phyloP scores from a whole-genome alignment of 92 coral and sea anemone species.

The Micromussa lordhowensis region DNA sequence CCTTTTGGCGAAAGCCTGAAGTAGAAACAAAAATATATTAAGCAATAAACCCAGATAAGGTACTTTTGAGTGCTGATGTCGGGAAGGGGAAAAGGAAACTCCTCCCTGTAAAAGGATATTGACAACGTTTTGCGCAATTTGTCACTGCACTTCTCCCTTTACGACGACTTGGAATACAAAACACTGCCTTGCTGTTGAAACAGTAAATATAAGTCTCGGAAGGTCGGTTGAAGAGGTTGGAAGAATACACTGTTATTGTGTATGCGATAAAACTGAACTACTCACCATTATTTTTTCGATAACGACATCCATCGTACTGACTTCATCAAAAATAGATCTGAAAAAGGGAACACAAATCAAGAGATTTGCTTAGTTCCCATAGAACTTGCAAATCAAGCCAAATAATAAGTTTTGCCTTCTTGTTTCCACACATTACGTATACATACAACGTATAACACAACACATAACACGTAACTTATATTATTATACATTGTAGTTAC shows the following conservation, averaged over 20 bases:
- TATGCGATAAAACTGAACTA: background rate
- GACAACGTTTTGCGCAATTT: background rate
- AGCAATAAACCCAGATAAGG: background rate
- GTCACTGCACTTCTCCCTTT: background rate
- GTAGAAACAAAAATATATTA: background rate
- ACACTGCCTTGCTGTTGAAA: no score
- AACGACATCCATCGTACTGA: conserved; percentile 94
- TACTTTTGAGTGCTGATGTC: background rate
- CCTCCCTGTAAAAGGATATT: background rate
- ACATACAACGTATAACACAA: no score
- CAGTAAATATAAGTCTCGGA: no score
- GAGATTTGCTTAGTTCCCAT: background rate
- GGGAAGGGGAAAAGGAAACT: background rate
- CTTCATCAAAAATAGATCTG: conserved; percentile 95
- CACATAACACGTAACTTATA: no score
- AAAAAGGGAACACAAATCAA: background rate
- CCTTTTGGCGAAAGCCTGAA: conserved; percentile 90
- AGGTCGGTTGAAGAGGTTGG: no score
- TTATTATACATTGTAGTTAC: no score
- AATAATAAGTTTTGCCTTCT: background rate
- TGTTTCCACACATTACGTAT: no score
- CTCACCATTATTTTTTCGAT: conserved; percentile 96
- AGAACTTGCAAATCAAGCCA: background rate
- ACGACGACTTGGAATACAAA: background rate
- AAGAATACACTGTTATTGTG: no score